Conservation (phyloP, 2,888 invertebrate species). For the Gibbula magus region DNA sequence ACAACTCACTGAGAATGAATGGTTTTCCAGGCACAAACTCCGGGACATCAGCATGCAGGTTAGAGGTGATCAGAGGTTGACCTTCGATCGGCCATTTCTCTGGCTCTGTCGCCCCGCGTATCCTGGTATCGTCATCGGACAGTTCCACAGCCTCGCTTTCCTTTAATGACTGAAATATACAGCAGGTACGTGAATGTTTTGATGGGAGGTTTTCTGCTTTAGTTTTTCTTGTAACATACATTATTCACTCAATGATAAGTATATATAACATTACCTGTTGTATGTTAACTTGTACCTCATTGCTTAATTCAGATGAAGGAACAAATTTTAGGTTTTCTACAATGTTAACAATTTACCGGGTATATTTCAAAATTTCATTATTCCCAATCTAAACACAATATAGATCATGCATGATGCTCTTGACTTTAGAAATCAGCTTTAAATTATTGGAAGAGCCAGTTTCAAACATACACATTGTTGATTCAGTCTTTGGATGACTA, state of each 20-base stretch:
- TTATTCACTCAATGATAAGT: not conserved
- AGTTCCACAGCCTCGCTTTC: slow-evolving; percentile 91
- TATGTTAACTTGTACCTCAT: no score
- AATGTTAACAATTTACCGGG: no score
- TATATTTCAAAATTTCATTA: no score
- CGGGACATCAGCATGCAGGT: slow-evolving; percentile 88
- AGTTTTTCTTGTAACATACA: not conserved
- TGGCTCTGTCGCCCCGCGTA: slow-evolving; percentile 87
- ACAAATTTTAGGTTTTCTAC: no score
- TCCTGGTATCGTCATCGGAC: slow-evolving; percentile 82
- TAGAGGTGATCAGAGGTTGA: slow-evolving; percentile 52
- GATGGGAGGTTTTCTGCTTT: not conserved
- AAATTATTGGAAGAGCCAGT: no score
- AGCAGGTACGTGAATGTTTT: not conserved
- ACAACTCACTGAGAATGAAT: slow-evolving; percentile 25
- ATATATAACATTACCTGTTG: no score
- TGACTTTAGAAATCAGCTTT: no score
- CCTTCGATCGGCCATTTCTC: slow-evolving; percentile 86
- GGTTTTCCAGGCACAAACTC: slow-evolving; percentile 84
- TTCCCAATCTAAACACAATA: no score
- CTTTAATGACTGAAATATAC: slow-evolving; percentile 79
- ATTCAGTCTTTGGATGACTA: no score
- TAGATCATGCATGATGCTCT: no score
- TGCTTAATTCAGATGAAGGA: no score
- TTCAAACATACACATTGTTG: no score